phyloP scores from a whole-genome alignment of 1,140 invertebrate genomes.

The Drosophila pruinosa region DNA sequence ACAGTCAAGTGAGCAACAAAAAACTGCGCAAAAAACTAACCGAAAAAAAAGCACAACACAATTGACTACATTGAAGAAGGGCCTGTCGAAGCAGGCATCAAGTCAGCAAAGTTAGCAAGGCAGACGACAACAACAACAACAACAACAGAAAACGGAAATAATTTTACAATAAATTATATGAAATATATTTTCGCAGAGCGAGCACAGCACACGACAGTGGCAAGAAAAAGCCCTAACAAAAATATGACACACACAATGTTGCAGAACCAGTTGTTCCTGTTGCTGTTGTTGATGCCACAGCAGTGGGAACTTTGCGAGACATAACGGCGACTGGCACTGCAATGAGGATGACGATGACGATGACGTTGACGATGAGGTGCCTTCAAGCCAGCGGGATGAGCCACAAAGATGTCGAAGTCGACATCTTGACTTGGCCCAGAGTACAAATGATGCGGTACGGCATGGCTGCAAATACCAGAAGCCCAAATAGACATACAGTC shows the following conservation, averaged over 20 bases:
- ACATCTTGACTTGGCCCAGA: slow-evolving; percentile 26
- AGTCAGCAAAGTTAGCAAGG: slow-evolving; percentile 17
- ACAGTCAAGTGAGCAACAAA: slow-evolving; percentile 11
- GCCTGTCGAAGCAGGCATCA: slow-evolving; percentile 14
- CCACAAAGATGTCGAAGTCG: slow-evolving; percentile 34
- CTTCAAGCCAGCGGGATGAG: slow-evolving; percentile 6
- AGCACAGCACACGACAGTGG: neutral
- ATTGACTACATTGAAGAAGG: neutral
- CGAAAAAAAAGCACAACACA: neutral
- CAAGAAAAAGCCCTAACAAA: slow-evolving; percentile 26
- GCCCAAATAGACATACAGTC: slow-evolving; percentile 6
- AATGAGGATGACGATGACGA: neutral
- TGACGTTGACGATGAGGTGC: slow-evolving; percentile 25
- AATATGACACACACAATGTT: slow-evolving; percentile 51
- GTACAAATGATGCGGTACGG: neutral
- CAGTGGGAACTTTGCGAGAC: slow-evolving; percentile 59
- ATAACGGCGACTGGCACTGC: slow-evolving; percentile 68
- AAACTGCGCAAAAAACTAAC: neutral
- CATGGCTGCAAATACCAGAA: slow-evolving; percentile 8
- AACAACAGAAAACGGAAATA: slow-evolving; percentile 60
- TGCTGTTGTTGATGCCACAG: neutral
- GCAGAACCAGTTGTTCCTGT: slow-evolving; percentile 40
- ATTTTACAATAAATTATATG: slow-evolving; percentile 77
- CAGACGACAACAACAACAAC: neutral
- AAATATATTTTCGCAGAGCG: slow-evolving; percentile 44